Percentiles rank a stretch among this genome's conserved stretches.
These are phyloP conservation scores for Rhorus exstirpatorius DNA, from an alignment of 2,888 invertebrate genomes.

Conservation along the genomic window DNA sequence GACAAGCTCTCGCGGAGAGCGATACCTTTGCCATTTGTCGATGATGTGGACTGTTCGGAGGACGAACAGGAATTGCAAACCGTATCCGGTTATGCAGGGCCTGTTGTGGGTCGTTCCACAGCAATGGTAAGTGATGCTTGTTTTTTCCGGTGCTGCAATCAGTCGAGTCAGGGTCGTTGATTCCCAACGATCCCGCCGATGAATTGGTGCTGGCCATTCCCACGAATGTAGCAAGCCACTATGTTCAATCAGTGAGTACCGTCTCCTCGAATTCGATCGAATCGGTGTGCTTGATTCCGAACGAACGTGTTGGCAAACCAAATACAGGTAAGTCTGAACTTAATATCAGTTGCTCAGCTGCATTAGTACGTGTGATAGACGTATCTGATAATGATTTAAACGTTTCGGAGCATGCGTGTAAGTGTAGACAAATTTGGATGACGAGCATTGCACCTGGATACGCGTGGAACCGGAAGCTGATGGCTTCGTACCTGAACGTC, in stretches of 20 bases:
- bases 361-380: background rate
- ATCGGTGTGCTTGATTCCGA: background rate
- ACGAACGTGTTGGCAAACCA: background rate
- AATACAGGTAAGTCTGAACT: no score
- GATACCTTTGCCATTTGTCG: background rate
- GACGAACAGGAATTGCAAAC: background rate
- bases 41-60: background rate
- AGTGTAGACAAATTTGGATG: background rate
- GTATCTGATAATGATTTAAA: background rate
- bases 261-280: background rate
- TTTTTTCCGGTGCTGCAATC: background rate
- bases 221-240: background rate
- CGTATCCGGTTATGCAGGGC: background rate
- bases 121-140: background rate
- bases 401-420: background rate
- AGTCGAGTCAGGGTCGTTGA: background rate
- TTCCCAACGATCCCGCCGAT: background rate
- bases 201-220: background rate
- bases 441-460: constrained; percentile 6
- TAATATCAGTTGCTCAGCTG: no score
- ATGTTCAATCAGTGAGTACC: background rate
- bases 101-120: background rate
- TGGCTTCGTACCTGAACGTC: background rate
- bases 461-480: background rate
- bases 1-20: background rate